Conservation (phyloP, 2,113 vertebrate genomes). For the Sardina pilchardus region DNA sequence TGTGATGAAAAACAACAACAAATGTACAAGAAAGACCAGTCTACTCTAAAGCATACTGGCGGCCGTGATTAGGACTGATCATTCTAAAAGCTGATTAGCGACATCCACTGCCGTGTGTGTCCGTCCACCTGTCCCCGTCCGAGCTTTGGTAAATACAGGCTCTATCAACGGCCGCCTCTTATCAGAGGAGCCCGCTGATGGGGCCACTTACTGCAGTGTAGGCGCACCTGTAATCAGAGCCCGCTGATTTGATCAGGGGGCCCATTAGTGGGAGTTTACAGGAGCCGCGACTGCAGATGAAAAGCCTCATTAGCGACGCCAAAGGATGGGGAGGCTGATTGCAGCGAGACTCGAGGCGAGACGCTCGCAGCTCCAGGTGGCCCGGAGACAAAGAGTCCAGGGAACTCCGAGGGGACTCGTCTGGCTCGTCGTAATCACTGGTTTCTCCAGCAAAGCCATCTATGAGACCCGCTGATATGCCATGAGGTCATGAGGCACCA, state of each 20-base stretch:
- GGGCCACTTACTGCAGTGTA: slow-evolving; percentile 17
- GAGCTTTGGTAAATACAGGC: not conserved
- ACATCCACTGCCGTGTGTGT: not conserved
- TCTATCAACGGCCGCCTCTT: not conserved
- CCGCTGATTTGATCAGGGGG: slow-evolving; percentile 34
- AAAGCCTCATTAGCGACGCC: slow-evolving; percentile 33
- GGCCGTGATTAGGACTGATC: not conserved
- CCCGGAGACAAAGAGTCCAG: not conserved
- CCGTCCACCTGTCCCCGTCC: not conserved
- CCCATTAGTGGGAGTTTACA: slow-evolving; percentile 19
- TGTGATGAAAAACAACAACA: not conserved
- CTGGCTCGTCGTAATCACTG: not conserved
- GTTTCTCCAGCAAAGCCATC: not conserved
- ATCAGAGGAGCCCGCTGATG: slow-evolving; percentile 11
- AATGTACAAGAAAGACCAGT: not conserved
- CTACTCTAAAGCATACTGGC: not conserved
- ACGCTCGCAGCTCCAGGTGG: not conserved
- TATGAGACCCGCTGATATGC: not conserved
- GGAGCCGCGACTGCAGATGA: slow-evolving; percentile 15
- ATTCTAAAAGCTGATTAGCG: not conserved
- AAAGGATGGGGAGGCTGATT: slow-evolving; percentile 21
- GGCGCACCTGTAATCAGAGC: slow-evolving; percentile 22
- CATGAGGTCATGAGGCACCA: not conserved
- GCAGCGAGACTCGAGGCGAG: not conserved
- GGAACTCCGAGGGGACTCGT: not conserved